Evolutionary conservation across 2,888 invertebrate genomes (phyloP).

Genomic region (Drosophila formosana): DNA sequence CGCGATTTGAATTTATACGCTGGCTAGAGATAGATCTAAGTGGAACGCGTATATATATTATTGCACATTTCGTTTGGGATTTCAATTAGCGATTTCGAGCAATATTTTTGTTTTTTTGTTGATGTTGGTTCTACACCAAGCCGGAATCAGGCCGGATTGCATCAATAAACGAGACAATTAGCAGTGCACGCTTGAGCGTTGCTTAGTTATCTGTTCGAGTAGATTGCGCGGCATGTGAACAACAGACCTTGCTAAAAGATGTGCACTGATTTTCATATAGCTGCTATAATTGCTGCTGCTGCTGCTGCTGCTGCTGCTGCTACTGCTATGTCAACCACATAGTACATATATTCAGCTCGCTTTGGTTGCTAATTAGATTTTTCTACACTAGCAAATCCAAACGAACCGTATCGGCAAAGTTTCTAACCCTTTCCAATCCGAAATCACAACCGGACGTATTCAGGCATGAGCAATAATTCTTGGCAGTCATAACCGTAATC

Average conservation of each 20-base stretch:
- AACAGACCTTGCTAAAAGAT: constrained; percentile 22
- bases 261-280: constrained; percentile 28
- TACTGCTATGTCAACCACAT: constrained; percentile 21
- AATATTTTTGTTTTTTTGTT: neutral
- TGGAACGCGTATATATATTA: neutral
- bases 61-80: constrained; percentile 25
- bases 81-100: constrained; percentile 51
- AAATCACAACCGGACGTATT: neutral
- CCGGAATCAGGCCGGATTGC: constrained; percentile 37
- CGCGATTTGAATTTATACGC: neutral
- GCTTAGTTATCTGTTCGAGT: constrained; percentile 28
- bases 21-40: neutral
- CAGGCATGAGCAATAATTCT: constrained; percentile 43
- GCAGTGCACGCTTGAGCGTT: constrained; percentile 28
- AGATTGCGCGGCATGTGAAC: neutral
- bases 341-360: neutral
- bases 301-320: constrained; percentile 32
- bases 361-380: constrained; percentile 66
- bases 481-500: constrained; percentile 71
- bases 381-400: constrained; percentile 38
- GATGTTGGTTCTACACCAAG: constrained; percentile 12
- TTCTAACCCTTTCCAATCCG: constrained; percentile 21
- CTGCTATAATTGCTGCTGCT: constrained; percentile 44
- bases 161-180: constrained; percentile 59
- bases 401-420: constrained; percentile 57